Evolutionary conservation across 2,888 invertebrate genomes (phyloP), one percentile per base, ranked within the genome.

Genomic region (Rhopalosiphum nymphaeae): DNA sequence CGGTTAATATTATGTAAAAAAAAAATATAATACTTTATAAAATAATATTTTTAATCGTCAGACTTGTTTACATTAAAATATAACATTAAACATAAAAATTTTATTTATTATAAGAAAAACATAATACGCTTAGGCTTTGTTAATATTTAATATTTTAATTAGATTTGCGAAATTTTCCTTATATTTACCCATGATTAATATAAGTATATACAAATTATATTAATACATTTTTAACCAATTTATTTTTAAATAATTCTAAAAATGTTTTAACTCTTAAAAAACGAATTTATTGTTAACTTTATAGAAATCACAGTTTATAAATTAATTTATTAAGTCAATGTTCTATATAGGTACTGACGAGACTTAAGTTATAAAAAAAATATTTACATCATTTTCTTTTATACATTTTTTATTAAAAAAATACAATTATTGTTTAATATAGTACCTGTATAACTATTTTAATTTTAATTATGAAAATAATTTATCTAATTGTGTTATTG

Each of bases 381-480:
- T 21, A 9, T 36, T 36, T 9, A 36, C 0, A 78, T 78, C 36
- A 36, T 21, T 36, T 36, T 78, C 36, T 36, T 78, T 78, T 78
- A 42, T 78, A 21, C 36, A 78, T 78, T 78, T 9, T 7, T 78
- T 78, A 42, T 78, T 78, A 36, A 78, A 36, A 36, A 36, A 78
- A 36, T 21, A 36, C 9, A 78, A 36, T 36, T 21, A 42, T 36
- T 78, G 9, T 42, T 78, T 78, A 36, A 78, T 78, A 78, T 36
- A 78, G 21, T 9, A 78, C 36, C 78, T 78, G 21, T 78, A 78
- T 36, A 21, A 36, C 7, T 36, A 78, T 78, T 78, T 36, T 36
- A 42, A 78, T 78, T 78, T 78, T 78, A 78, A 78, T 78, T 78
- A 42, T 78, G 5, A 78, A 78, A 78, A 78, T 78, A 78, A 78